Evolutionary conservation across 2,888 invertebrate genomes (phyloP).

Genomic region (Dasypogon diadema): DNA sequence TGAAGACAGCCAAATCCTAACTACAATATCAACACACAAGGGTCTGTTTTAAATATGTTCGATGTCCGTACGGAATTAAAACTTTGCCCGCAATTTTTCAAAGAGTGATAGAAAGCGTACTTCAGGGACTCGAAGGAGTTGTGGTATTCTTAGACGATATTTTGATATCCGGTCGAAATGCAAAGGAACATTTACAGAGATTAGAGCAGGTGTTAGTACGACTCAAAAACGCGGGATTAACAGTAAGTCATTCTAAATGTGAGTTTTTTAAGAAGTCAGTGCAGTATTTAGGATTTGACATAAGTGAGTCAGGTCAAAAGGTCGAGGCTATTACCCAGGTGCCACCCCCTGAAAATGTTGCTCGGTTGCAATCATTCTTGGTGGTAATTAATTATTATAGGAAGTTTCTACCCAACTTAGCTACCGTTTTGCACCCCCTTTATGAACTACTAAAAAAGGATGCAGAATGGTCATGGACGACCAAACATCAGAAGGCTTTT

Average conservation of each 20-base stretch:
- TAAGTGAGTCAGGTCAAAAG: too few relatives aligned
- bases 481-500: neutral
- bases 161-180: constrained; percentile 59
- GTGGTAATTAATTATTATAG: too few relatives aligned
- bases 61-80: constrained; percentile 62
- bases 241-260: too few relatives aligned
- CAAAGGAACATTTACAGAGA: constrained; percentile 49
- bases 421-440: neutral
- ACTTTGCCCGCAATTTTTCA: constrained; percentile 65
- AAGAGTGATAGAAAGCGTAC: constrained; percentile 60
- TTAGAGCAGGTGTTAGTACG: constrained; percentile 58
- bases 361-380: too few relatives aligned
- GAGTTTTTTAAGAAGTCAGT: too few relatives aligned
- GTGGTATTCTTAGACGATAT: constrained; percentile 60
- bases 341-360: too few relatives aligned
- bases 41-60: constrained; percentile 55
- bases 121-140: constrained; percentile 57
- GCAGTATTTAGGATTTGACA: too few relatives aligned
- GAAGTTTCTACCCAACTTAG: too few relatives aligned
- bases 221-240: constrained; percentile 22
- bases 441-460: constrained; percentile 52
- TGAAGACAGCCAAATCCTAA: constrained; percentile 58
- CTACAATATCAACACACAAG: constrained; percentile 60
- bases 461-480: neutral
- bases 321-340: too few relatives aligned